These are phyloP conservation scores for Maconellicoccus hirsutus DNA, from an alignment of 1,140 invertebrate species.

Conservation along the genomic window DNA sequence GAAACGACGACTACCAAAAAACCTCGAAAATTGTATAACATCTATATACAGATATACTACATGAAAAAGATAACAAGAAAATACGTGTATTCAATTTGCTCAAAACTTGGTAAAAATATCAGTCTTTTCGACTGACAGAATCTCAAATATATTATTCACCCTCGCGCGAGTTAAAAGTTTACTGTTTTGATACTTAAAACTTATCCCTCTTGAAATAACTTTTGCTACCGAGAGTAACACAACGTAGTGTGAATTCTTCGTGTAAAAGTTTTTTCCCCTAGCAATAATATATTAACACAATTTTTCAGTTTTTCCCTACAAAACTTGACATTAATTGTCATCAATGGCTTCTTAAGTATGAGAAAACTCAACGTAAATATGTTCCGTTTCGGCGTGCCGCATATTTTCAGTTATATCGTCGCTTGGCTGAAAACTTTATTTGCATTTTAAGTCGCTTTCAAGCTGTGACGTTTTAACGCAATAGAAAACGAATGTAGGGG, in stretches of 20 bases:
- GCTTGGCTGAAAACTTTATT: too few species aligned
- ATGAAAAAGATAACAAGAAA: not conserved
- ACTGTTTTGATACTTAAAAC: conserved; percentile 5
- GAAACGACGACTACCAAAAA: too few species aligned
- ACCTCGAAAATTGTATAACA: too few species aligned
- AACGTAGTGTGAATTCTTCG: not conserved
- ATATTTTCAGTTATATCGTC: too few species aligned
- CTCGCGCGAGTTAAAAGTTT: not conserved
- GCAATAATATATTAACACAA: not conserved
- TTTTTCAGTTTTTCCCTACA: not conserved
- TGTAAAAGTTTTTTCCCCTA: not conserved
- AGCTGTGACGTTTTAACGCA: too few species aligned
- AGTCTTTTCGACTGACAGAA: not conserved
- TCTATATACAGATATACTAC: not conserved
- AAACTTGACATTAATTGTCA: not conserved
- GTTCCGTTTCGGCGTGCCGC: too few species aligned
- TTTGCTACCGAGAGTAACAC: not conserved
- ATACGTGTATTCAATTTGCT: conserved; percentile 5
- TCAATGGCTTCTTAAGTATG: not conserved
- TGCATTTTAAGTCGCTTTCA: too few species aligned
- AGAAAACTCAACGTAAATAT: not conserved
- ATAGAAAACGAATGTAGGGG: too few species aligned
- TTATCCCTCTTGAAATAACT: conserved; percentile 4
- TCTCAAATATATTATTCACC: conserved; percentile 9
- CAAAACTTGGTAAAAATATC: not conserved